These are phyloP conservation scores for Papilio xuthus DNA, from an alignment of 1,140 invertebrate species.

Conservation along the genomic window DNA sequence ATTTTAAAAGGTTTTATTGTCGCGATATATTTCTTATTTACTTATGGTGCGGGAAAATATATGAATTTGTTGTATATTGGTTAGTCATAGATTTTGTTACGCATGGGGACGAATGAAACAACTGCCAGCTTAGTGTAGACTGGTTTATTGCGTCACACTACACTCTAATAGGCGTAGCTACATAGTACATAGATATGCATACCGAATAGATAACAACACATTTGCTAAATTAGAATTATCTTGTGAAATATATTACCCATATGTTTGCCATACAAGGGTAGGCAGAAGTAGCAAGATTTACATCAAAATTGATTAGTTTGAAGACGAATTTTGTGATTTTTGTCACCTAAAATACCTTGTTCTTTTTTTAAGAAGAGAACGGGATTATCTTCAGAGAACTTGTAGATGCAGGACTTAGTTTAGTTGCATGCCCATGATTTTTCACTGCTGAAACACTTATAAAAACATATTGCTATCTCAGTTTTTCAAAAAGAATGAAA, in stretches of 20 bases:
- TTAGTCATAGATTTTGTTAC: background rate
- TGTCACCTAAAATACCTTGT: background rate
- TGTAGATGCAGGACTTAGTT: too few relatives aligned
- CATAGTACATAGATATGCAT: background rate
- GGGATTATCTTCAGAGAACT: too few relatives aligned
- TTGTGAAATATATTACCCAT: background rate
- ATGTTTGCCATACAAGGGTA: background rate
- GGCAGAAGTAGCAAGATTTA: background rate
- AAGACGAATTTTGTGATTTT: background rate
- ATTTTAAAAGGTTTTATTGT: too few relatives aligned
- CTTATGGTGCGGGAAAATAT: background rate
- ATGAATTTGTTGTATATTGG: background rate
- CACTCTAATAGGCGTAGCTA: background rate
- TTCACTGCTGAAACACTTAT: too few relatives aligned
- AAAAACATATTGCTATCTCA: too few relatives aligned
- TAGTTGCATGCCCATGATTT: too few relatives aligned
- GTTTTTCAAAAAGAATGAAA: too few relatives aligned
- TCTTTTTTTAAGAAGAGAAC: too few relatives aligned
- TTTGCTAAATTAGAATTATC: constrained; percentile 15
- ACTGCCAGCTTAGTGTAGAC: background rate
- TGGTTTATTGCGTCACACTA: constrained; percentile 19
- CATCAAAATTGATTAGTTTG: background rate
- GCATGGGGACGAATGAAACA: background rate
- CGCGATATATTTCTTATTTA: background rate
- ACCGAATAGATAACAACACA: constrained; percentile 19